Evolutionary conservation across 2,888 invertebrate species (phyloP), one percentile per base, ranked within the genome.

Genomic region (Glomeris marginata): DNA sequence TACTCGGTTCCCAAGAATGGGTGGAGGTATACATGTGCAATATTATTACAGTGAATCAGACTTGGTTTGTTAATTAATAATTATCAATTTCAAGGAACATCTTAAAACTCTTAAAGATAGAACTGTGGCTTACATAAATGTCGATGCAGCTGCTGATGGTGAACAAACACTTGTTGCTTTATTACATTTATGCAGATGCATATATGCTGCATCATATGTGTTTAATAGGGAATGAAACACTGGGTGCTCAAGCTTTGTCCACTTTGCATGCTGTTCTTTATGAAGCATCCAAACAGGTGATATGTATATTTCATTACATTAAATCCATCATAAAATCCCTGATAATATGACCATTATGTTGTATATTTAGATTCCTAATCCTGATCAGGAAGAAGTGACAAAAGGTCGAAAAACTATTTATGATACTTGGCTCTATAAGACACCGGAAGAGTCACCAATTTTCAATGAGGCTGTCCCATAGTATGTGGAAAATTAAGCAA

Each of bases 1-100:
- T 72, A 1, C 61, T 71, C 28, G 73, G 72, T 1, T 72, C 73
- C 1, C 66, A 64, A 1, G 73, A 73, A 57, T 73, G 69, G 64
- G 68, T 57, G 11, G 54, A 55, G 69, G 15, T 69, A 72, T 61
- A 18, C 18, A 42, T 3, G 16, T 41, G 5, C n/a, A 41, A 20
- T 41, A 20, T 41, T 20, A 10, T 41, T 5, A 10, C 8, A 18
- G 8, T 38, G 38, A 16, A 16, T 38, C 2, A 10, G 5, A 5
- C 18, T 5, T 2, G 15, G 38, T 5, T 18, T 6, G 8, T 38
- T 38, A 38, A 38, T 38, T 38, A 16, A 13, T 36, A 13, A 5
- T 20, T 18, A 16, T 18, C n/a, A 3, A 2, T 3, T 20, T 18
- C 18, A 44, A 48, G 13, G n/a, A 2, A 28, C 8, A 22, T 28